Evolutionary conservation across 2,113 vertebrate species (phyloP).

Genomic region (Erpornis zantholeuca): DNA sequence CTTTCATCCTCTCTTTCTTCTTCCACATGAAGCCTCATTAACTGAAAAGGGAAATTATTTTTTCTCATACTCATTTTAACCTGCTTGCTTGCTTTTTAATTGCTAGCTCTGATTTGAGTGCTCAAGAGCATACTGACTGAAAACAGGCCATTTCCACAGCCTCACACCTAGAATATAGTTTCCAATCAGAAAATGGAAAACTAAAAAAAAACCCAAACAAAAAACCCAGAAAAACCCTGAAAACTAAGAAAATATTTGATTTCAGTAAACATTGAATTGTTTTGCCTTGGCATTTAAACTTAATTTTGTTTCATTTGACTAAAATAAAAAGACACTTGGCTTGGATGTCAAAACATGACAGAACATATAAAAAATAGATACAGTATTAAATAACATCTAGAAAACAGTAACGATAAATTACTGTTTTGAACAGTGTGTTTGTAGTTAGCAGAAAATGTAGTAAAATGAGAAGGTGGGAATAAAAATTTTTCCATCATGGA

Average conservation of each 20-base stretch:
- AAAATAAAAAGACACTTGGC: constrained; percentile 5
- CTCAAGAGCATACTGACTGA: neutral
- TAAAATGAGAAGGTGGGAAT: neutral
- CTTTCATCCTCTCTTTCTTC: constrained; percentile 1
- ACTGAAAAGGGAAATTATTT: neutral
- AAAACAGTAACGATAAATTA: neutral
- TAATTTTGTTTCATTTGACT: neutral
- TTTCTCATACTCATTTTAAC: constrained; percentile 8
- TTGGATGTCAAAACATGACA: neutral
- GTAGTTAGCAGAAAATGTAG: neutral
- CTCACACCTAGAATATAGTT: neutral
- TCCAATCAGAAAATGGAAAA: neutral
- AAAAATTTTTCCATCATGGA: neutral
- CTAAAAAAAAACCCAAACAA: neutral
- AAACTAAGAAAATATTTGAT: neutral
- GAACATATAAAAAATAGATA: neutral
- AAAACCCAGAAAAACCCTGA: rapidly evolving
- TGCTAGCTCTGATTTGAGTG: neutral
- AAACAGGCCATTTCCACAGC: neutral
- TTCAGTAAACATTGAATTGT: neutral
- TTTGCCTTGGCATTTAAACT: neutral
- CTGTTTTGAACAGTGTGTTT: neutral
- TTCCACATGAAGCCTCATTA: neutral
- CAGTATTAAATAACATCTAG: neutral
- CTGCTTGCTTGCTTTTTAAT: neutral